Base-by-base conservation (phyloP, 2,888 invertebrate genomes). In the Drosophila algonquin region DNA sequence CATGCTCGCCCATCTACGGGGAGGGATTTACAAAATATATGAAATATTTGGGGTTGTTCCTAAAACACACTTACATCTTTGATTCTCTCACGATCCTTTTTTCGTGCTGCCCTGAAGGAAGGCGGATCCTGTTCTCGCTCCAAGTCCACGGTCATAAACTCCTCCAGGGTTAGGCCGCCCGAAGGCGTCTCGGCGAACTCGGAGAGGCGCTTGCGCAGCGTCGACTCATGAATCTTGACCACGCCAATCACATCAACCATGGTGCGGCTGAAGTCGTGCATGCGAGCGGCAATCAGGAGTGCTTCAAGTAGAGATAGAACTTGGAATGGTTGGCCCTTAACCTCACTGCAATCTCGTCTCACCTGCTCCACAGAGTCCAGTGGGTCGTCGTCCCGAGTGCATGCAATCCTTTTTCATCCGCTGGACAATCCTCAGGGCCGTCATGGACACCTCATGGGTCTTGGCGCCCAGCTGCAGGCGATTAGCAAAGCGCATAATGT, bases 391-490 rank as follows among this genome's bases (percentile, higher is more conserved):
- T 8, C 99, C 99, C 0, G 97, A 97, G 91, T 98, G 98, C 92
- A 99, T 96, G 91, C 98, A 99, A 92, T 99, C 99, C 87, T 97
- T 94, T 92, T 99, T 99, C 99, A 99, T 99, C 83, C 99, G 94
- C 92, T 98, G 97, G 24, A 99, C 98, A 70, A 99, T 94, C 63
- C 99, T 94, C 64, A 98, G 93, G 0, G 99, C 99, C 2, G 99
- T 98, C 94, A 96, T 97, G 62, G 97, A 96, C 6, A 99, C 99
- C 91, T 98, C 98, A 89, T 98, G 98, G 12, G 97, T 97, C 92
- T 98, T 98, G 1, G 96, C 95, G 0, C 96, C 98, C 90, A 99
- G 96, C 90, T 98, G 97, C 62, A 99, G 93, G 90, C 97, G 96
- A 74, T 97, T 96, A 32, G 99, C 98, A 93, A 99, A 99, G 62